Conservation (phyloP, 2,797 vertebrate species). For the Molothrus aeneus region DNA sequence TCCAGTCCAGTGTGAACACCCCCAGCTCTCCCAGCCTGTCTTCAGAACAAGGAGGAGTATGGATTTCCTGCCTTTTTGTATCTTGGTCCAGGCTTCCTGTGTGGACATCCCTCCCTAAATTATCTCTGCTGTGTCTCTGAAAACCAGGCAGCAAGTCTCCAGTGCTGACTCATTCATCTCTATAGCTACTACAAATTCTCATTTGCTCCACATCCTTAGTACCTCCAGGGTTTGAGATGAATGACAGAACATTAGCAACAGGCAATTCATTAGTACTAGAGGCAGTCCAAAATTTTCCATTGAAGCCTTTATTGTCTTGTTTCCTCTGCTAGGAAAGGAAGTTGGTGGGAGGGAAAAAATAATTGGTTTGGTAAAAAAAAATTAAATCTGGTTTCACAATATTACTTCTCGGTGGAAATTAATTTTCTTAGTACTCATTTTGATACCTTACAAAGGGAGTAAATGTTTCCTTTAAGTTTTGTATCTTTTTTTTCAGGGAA, state of each 20-base stretch:
- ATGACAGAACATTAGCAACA: conserved; percentile 37
- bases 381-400: background rate
- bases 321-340: background rate
- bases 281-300: background rate
- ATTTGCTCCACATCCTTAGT: conserved; percentile 21
- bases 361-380: background rate
- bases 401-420: background rate
- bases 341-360: background rate
- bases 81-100: background rate
- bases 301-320: background rate
- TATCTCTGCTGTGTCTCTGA: background rate
- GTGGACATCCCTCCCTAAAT: background rate
- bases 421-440: background rate
- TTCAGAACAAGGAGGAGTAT: background rate
- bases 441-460: background rate
- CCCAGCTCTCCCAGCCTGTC: background rate
- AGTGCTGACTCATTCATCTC: conserved; percentile 55
- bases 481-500: background rate
- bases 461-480: background rate
- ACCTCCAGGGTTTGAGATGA: conserved; percentile 29
- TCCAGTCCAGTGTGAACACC: background rate
- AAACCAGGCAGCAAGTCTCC: background rate
- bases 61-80: background rate
- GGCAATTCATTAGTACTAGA: conserved; percentile 25
- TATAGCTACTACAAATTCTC: conserved; percentile 23